Evolutionary conservation across 2,113 vertebrate species (phyloP).

Genomic region (Cyprinodon variegatus): DNA sequence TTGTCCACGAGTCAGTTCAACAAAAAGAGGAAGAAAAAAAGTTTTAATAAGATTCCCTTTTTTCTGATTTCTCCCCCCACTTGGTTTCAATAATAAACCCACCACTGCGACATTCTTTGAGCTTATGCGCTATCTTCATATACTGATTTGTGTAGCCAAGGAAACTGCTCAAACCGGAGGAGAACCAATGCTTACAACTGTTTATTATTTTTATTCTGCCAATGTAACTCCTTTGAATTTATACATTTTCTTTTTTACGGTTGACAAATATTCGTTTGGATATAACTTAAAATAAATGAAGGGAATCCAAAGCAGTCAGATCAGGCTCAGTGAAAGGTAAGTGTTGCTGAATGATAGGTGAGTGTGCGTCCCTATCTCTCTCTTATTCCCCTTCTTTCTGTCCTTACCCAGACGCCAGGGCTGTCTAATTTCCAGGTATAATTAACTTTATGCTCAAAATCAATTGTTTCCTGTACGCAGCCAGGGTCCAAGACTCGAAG

Average conservation of each 20-base stretch:
- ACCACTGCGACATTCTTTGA: constrained; percentile 97
- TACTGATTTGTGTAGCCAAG: constrained; percentile 91
- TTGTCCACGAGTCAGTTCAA: constrained; percentile 87
- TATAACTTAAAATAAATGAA: background rate
- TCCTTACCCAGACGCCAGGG: constrained; percentile 56
- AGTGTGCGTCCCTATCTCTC: constrained; percentile 53
- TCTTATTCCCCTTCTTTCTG: constrained; percentile 3
- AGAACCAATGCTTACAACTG: constrained; percentile 74
- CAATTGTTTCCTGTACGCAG: constrained; percentile 85
- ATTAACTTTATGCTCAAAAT: constrained; percentile 85
- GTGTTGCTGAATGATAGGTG: constrained; percentile 42
- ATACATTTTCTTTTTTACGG: no score
- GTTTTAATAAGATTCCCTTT: constrained; percentile 84
- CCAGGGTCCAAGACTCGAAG: constrained; percentile 81
- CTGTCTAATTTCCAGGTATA: constrained; percentile 81
- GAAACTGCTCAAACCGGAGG: constrained; percentile 87
- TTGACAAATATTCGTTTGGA: constrained; percentile 1
- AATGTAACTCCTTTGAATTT: no score
- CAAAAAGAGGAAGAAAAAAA: constrained; percentile 84
- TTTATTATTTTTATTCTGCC: no score
- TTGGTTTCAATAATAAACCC: constrained; percentile 86
- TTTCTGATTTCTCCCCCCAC: constrained; percentile 35
- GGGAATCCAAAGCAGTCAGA: background rate
- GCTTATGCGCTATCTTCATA: constrained; percentile 92
- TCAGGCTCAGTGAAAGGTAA: background rate